These are phyloP conservation scores for Eristalis pertinax DNA, from an alignment of 2,888 invertebrate genomes.

Conservation along the genomic window DNA sequence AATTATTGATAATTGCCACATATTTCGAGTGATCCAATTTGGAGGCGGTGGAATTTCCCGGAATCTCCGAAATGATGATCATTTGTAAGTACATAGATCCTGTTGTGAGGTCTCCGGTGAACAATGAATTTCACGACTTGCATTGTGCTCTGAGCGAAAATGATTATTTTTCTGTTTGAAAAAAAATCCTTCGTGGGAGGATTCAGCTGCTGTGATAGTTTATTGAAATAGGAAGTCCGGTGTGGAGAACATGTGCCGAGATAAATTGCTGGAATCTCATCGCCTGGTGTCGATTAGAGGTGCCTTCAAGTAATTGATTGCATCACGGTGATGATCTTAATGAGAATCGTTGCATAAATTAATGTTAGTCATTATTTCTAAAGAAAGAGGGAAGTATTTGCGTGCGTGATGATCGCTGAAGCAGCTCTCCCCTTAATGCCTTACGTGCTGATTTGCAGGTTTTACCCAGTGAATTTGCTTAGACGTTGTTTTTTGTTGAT, in stretches of 20 bases:
- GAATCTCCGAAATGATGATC: slow-evolving; percentile 30
- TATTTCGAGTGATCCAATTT: slow-evolving; percentile 7
- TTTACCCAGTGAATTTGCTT: background rate
- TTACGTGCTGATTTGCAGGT: background rate
- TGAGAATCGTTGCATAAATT: background rate
- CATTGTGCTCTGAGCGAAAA: slow-evolving; percentile 30
- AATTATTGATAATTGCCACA: slow-evolving; percentile 29
- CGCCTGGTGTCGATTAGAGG: background rate
- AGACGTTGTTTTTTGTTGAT: background rate
- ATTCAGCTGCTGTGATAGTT: too few relatives aligned
- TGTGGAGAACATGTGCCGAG: background rate
- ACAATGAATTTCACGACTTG: slow-evolving; percentile 50
- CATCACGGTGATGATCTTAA: background rate
- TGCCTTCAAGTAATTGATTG: background rate
- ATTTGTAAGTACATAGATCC: slow-evolving; percentile 49
- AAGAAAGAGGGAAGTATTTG: background rate
- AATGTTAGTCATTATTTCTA: background rate
- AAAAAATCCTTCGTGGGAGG: background rate
- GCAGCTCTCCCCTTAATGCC: background rate
- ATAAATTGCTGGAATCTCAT: background rate
- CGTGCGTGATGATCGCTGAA: background rate
- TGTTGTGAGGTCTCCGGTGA: background rate
- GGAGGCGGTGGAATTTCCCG: slow-evolving; percentile 1
- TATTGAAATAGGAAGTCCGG: background rate
- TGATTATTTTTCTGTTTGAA: slow-evolving; percentile 17